These are phyloP conservation scores for Cyprinodon brontotheroides DNA, from an alignment of 2,113 vertebrate species.

Conservation along the genomic window DNA sequence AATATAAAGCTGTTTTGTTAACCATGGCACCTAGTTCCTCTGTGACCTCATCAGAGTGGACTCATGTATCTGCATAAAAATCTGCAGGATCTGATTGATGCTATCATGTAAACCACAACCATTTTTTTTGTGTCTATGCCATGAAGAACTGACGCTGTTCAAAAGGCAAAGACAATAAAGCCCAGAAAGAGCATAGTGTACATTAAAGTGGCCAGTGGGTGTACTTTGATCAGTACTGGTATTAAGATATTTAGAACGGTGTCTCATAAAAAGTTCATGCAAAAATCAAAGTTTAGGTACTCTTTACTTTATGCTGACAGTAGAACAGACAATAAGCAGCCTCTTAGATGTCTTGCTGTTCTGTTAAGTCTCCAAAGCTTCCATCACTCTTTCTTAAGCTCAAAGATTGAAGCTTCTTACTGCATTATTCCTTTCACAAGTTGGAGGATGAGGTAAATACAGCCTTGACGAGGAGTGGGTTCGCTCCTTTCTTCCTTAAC, in stretches of 20 bases:
- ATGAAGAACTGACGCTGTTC: too few relatives aligned
- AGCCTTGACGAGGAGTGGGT: conserved; percentile 36
- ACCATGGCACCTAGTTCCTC: too few relatives aligned
- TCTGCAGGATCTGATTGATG: too few relatives aligned
- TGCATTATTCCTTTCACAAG: conserved; percentile 65
- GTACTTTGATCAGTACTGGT: neutral
- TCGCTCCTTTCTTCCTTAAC: conserved; percentile 49
- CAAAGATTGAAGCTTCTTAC: conserved; percentile 50
- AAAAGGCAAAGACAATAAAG: too few relatives aligned
- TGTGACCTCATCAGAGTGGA: too few relatives aligned
- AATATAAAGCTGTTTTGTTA: too few relatives aligned
- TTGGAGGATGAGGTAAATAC: conserved; percentile 58
- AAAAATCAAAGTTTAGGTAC: neutral
- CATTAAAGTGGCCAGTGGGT: too few relatives aligned
- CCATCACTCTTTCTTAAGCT: conserved; percentile 50
- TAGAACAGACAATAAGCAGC: conserved; percentile 12
- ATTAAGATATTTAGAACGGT: neutral
- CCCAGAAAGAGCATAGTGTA: too few relatives aligned
- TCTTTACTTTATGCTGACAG: conserved; percentile 1
- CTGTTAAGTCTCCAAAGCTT: conserved; percentile 54
- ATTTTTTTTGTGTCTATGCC: too few relatives aligned
- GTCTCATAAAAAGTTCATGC: conserved; percentile 6
- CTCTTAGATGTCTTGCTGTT: conserved; percentile 31
- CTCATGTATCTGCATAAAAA: too few relatives aligned
- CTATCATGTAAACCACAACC: too few relatives aligned